Evolutionary conservation across 92 coral and sea anemone genomes (phyloP), one percentile per base, ranked within the genome.

Genomic region (Metridium senile): DNA sequence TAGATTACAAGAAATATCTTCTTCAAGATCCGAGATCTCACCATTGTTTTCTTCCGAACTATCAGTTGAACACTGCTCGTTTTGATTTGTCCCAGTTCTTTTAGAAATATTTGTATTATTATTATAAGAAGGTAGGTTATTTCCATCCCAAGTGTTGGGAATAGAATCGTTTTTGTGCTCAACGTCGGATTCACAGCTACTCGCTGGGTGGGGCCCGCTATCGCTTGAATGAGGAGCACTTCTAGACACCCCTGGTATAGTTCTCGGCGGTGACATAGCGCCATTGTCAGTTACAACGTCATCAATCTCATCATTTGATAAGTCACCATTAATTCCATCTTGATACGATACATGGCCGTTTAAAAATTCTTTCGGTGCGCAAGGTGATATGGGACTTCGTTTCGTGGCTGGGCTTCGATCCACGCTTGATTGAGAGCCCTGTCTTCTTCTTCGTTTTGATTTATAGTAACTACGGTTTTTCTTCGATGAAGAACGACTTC

Each of bases 11-110:
- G 84, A 75, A 19, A 81, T 73, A 59, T 91, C 86, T 11, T 84
- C 85, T 26, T 85, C 97, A n/a, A 85, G 71, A 31, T 88, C 97
- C 3, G 93, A 91, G 22, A 75, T 79, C 46, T 82, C 93, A 51
- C 69, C 32, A 26, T 56, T 45, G 62, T 77, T 26, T 22, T 26
- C 82, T 20, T 67, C 82, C 26, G 82, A 77, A 35, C 82, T 77
- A 11, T 56, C 74, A 63, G 82, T 62, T 19, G 47, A 45, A 43
- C 84, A 39, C 25, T 52, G 43, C 45, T 54, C 76, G 10, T 67
- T 30, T 13, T 79, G 75, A 54, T 21, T 22, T 33, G 28, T 73
- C 16, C 49, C 8, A 9, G 73, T 77, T 28, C 82, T 21, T 75
- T 75, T 64, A 19, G 80, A 74, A 47, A 27, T 35, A 79, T 79